These are phyloP conservation scores for Sturnira hondurensis DNA, from an alignment of 2,113 vertebrate species.

Conservation along the genomic window DNA sequence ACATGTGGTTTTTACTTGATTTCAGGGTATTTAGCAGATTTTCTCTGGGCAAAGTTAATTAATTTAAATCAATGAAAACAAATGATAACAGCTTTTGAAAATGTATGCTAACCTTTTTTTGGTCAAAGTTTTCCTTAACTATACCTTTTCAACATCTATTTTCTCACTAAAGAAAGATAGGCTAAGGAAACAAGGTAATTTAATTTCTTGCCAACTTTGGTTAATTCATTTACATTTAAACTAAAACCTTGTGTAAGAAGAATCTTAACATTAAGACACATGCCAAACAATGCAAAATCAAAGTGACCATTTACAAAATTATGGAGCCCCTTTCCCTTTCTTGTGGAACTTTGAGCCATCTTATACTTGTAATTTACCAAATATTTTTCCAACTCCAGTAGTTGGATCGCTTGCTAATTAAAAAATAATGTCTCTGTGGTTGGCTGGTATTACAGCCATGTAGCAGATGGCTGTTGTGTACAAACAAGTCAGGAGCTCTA, in stretches of 20 bases:
- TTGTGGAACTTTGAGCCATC: conserved; percentile 43
- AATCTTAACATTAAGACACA: background rate
- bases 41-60: conserved; percentile 33
- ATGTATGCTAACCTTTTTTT: background rate
- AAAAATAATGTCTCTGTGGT: conserved; percentile 60
- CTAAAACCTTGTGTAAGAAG: background rate
- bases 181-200: background rate
- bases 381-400: conserved; percentile 66
- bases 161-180: conserved; percentile 18
- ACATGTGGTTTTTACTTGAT: conserved; percentile 44
- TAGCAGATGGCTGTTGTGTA: background rate
- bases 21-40: conserved; percentile 37
- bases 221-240: conserved; percentile 40
- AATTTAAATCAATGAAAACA: conserved; percentile 30
- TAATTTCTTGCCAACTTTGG: background rate
- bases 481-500: conserved; percentile 21
- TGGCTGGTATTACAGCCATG: conserved; percentile 32
- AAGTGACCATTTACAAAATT: background rate
- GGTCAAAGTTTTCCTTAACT: background rate
- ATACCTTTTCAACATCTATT: background rate
- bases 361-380: background rate
- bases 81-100: conserved; percentile 21
- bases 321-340: background rate
- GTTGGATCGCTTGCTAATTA: conserved; percentile 63
- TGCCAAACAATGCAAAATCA: background rate